Percentiles rank a stretch among this genome's conserved stretches.
phyloP scores from a whole-genome alignment of 2,888 invertebrate species.

The Amiota minor region DNA sequence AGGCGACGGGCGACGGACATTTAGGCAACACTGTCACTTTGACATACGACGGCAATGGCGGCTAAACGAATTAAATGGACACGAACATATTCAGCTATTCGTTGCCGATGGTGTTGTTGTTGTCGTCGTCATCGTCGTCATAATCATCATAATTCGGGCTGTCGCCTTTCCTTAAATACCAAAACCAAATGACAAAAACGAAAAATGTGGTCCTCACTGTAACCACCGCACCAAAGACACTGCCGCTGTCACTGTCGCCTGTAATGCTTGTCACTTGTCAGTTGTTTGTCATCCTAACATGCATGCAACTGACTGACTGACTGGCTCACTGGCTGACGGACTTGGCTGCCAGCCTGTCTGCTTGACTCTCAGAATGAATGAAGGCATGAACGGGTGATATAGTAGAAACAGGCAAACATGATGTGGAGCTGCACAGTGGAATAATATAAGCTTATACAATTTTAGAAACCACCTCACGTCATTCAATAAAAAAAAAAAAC shows the following conservation, averaged over 20 bases:
- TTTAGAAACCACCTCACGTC: too few species aligned
- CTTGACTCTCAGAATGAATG: neutral
- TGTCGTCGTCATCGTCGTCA: slow-evolving; percentile 51
- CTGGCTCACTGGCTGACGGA: neutral
- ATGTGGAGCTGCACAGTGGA: slow-evolving; percentile 25
- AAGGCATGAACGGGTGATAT: slow-evolving; percentile 63
- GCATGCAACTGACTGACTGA: slow-evolving; percentile 63
- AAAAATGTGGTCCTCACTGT: slow-evolving; percentile 31
- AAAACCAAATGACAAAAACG: slow-evolving; percentile 43
- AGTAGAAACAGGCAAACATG: slow-evolving; percentile 58
- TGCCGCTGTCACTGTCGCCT: slow-evolving; percentile 45
- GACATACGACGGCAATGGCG: slow-evolving; percentile 56
- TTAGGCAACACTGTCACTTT: neutral
- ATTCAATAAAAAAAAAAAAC: too few species aligned
- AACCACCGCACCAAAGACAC: slow-evolving; percentile 6
- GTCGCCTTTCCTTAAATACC: slow-evolving; percentile 44
- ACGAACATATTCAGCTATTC: slow-evolving; percentile 38
- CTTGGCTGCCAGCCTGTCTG: slow-evolving; percentile 7
- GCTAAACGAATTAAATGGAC: slow-evolving; percentile 52
- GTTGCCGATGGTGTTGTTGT: slow-evolving; percentile 44
- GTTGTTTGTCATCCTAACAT: slow-evolving; percentile 71
- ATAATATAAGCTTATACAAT: too few species aligned
- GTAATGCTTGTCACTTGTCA: slow-evolving; percentile 70
- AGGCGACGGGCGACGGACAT: neutral
- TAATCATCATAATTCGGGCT: slow-evolving; percentile 70